Evolutionary conservation across 2,888 invertebrate species (phyloP), one percentile per base, ranked within the genome.

Genomic region (Panopea generosa): DNA sequence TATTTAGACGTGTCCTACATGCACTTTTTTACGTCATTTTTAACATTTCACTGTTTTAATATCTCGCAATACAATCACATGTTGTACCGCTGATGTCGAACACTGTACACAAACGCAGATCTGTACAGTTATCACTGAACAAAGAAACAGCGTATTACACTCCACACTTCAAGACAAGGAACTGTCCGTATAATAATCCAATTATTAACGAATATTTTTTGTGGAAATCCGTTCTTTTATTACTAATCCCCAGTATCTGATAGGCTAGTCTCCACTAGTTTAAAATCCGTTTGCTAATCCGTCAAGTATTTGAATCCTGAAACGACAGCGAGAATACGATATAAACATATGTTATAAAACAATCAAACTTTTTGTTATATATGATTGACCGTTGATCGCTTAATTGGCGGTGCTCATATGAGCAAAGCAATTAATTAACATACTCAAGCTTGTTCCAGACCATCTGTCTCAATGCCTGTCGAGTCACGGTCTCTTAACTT

Each of bases 401-500:
- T 45, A 16, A 16, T 45, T 45, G 22, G 14, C 52, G 52, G n/a
- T 49, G 52, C 26, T 6, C 52, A 4, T 3, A 52, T 9, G 26
- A 22, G 20, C 7, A 7, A 4, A 52, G 24, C 20, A 16, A 26
- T 52, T 52, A 52, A 52, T 52, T 52, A 52, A 20, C 24, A 14
- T 52, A 24, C 52, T 52, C 52, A 22, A 22, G 16, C 52, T 16
- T 20, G 22, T 20, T 22, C 3, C 22, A 22, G 52, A 16, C 52
- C 52, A 52, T 52, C 52, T 52, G 52, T 52, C 52, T 52, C 52
- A 26, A 14, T 2, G 26, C 52, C 18, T 3, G 26, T 52, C 22
- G 4, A 33, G 62, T 52, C 62, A 50, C 56, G 75, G 55, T 55
- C 47, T 49, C 55, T 20, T 75, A 60, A 43, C 6, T 55, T 49